A percentile compares a stretch with the other conserved stretches of the same genome.
Conservation (phyloP, 2,113 vertebrate genomes). For the Proteles cristata region DNA sequence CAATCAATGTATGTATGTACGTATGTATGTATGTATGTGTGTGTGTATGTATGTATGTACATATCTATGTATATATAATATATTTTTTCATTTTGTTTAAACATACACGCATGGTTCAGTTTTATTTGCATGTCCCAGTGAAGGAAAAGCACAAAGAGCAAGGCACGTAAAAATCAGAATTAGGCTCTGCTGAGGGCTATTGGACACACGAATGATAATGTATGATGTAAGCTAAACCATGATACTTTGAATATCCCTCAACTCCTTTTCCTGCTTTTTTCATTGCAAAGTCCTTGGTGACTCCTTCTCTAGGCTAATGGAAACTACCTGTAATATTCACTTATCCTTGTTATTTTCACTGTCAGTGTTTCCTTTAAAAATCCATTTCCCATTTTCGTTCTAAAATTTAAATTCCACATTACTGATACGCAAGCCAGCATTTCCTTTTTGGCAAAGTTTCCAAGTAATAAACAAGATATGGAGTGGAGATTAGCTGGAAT, state of each 20-base stretch:
- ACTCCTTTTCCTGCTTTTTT: not conserved
- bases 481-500: not conserved
- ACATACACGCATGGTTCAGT: not conserved
- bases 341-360: constrained; percentile 35
- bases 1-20: no score
- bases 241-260: not conserved
- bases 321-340: not conserved
- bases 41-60: no score
- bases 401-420: constrained; percentile 19
- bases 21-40: no score
- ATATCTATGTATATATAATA: no score
- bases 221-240: not conserved
- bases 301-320: not conserved
- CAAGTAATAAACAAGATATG: not conserved
- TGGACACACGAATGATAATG: not conserved
- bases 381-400: not conserved
- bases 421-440: not conserved
- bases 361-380: constrained; percentile 35
- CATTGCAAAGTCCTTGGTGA: not conserved
- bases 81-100: not conserved
- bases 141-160: not conserved
- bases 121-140: not conserved
- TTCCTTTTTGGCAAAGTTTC: not conserved
- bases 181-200: not conserved
- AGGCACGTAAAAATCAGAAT: not conserved